Base-by-base conservation (phyloP, 1,140 invertebrate species). In the Colletes latitarsis region DNA sequence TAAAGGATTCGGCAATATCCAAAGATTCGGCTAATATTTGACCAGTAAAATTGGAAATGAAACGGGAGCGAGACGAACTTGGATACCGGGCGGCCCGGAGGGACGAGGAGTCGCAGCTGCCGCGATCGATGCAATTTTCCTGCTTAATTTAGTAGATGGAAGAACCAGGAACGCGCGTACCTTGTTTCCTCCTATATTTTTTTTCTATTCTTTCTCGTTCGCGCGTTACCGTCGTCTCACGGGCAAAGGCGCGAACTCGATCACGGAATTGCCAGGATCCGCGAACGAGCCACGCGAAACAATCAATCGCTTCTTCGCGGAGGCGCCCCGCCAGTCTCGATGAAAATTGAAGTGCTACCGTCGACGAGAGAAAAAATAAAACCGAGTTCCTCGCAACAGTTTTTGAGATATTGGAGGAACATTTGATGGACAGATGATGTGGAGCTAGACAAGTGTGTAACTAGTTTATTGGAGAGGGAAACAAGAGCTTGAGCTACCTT, bases 101-200 rank as follows among this genome's bases (percentile, higher is more conserved):
- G n/a, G 10, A 75, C 21, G 6, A 3, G 43, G 43, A 49, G 6
- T 53, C 12, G 78, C n/a, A n/a, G n/a, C 66, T 49, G 21, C 4
- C 4, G 52, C 52, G 41, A 55, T 85, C 80, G 80, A 82, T 79
- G 57, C 19, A 76, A 85, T 86, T 82, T 82, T 60, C 62, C n/a
- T 64, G 41, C 58, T 82, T 84, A 71, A 86, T 86, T 82, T 74
- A 9, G 52, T 52, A 58, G 30, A 79, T 67, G 53, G 74, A 76
- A 76, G 9, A 10, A 43, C 46, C 41, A 1, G 52, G 67, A 67
- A 21, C 9, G 17, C 9, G n/a, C 19, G 30, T 55, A 30, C 30
- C 9, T 5, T 17, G 6, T 70, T 79, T 74, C 58, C 60, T 53
- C 6, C 12, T 2, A 39, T 19, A 41, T 8, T 69, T 30, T 6